phyloP scores from a whole-genome alignment of 2,888 invertebrate genomes.

The Cephonodes hylas region DNA sequence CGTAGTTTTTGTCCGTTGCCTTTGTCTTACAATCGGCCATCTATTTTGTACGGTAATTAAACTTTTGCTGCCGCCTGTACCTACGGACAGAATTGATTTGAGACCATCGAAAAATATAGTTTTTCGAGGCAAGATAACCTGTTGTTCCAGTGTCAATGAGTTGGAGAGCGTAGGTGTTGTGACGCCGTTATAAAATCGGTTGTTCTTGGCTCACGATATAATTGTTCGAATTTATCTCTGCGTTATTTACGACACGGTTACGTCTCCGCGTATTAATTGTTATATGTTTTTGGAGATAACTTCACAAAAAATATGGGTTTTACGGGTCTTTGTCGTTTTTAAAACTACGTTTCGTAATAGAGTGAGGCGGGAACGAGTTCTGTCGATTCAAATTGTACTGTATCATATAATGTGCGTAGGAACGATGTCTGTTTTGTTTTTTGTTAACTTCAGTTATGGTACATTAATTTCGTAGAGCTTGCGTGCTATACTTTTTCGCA shows the following conservation, averaged over 20 bases:
- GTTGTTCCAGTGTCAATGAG: constrained; percentile 46
- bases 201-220: constrained; percentile 52
- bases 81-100: not conserved
- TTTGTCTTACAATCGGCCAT: constrained; percentile 1
- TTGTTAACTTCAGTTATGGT: not conserved
- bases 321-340: not conserved
- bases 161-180: constrained; percentile 54
- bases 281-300: constrained; percentile 25
- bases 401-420: not conserved
- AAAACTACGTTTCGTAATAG: not conserved
- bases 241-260: constrained; percentile 49
- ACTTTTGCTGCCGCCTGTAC: not conserved
- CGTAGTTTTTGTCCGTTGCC: not conserved
- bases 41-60: constrained; percentile 2
- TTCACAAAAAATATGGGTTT: not conserved
- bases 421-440: not conserved
- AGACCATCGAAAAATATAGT: constrained; percentile 26
- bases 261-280: constrained; percentile 25
- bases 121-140: constrained; percentile 35
- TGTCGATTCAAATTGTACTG: not conserved
- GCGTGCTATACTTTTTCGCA: too few species aligned
- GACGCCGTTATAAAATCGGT: constrained; percentile 56
- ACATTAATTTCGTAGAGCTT: too few species aligned
- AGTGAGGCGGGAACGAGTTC: not conserved
- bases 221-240: constrained; percentile 56